A percentile compares a stretch with the other conserved stretches of the same genome.
Conservation (phyloP, 2,888 invertebrate genomes). For the Xiphydria camelus region DNA sequence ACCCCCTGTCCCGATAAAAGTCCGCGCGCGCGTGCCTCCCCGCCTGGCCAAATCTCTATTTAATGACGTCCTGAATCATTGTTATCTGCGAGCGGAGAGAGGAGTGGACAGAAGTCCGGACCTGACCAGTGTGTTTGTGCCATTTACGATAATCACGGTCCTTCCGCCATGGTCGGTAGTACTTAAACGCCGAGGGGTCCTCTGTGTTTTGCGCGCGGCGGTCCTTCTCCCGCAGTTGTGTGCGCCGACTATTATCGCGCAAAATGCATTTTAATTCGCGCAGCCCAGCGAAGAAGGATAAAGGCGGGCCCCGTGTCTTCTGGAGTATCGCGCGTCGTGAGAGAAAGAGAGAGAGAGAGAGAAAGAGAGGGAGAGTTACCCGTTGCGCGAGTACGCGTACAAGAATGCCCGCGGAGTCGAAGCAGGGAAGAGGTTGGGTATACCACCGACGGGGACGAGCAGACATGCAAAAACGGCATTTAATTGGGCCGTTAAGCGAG, state of each 20-base stretch:
- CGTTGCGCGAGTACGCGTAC: too few species aligned
- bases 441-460: constrained; percentile 33
- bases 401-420: too few species aligned
- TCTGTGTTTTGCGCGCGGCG: too few species aligned
- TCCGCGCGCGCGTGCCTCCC: too few species aligned
- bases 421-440: too few species aligned
- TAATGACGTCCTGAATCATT: constrained; percentile 2
- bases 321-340: neutral
- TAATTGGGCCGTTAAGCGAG: constrained; percentile 45
- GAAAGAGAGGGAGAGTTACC: constrained; percentile 1
- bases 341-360: neutral
- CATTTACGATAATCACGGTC: neutral
- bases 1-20: too few species aligned
- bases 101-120: constrained; percentile 4
- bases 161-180: neutral
- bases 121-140: neutral
- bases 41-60: constrained; percentile 4
- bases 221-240: too few species aligned
- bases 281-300: constrained; percentile 2
- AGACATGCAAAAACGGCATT: constrained; percentile 47
- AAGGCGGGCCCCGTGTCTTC: neutral
- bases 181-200: too few species aligned
- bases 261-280: constrained; percentile 39
- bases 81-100: neutral
- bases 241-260: constrained; percentile 29